A percentile compares a stretch with the other conserved stretches of the same genome.
phyloP scores from a whole-genome alignment of 2,113 vertebrate genomes.

The Centrocercus urophasianus region DNA sequence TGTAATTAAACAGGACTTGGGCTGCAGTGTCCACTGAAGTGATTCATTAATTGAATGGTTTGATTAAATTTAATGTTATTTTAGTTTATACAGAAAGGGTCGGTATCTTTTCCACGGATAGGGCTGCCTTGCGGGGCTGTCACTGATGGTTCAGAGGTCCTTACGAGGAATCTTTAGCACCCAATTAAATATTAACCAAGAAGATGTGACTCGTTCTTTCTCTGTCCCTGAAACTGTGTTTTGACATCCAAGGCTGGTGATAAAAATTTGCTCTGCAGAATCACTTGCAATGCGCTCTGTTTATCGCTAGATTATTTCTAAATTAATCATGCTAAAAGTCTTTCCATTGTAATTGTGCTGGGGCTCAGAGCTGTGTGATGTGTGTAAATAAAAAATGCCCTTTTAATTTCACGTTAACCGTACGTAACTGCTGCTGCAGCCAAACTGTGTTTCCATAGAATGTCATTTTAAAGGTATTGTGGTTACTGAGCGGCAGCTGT shows the following conservation, averaged over 20 bases:
- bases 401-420: slow-evolving; percentile 67
- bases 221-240: slow-evolving; percentile 71
- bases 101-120: slow-evolving; percentile 61
- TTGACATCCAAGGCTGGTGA: slow-evolving; percentile 61
- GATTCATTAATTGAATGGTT: slow-evolving; percentile 84
- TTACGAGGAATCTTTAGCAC: slow-evolving; percentile 73
- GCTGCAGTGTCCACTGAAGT: slow-evolving; percentile 77
- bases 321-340: slow-evolving; percentile 68
- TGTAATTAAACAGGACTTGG: slow-evolving; percentile 79
- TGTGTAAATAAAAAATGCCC: slow-evolving; percentile 66
- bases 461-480: slow-evolving; percentile 84
- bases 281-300: slow-evolving; percentile 59
- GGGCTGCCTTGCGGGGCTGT: slow-evolving; percentile 60
- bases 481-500: slow-evolving; percentile 83
- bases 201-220: slow-evolving; percentile 59
- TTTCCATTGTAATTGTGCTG: slow-evolving; percentile 63
- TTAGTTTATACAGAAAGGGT: slow-evolving; percentile 74
- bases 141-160: slow-evolving; percentile 67
- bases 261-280: slow-evolving; percentile 55
- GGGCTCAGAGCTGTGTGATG: slow-evolving; percentile 13
- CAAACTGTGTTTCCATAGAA: slow-evolving; percentile 69
- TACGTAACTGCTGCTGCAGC: slow-evolving; percentile 54
- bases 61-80: slow-evolving; percentile 82
- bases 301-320: slow-evolving; percentile 70
- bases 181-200: slow-evolving; percentile 77